Percentiles rank a stretch among this genome's conserved stretches.
These are phyloP conservation scores for Periparus ater DNA, from an alignment of 2,797 vertebrate genomes.

Conservation along the genomic window DNA sequence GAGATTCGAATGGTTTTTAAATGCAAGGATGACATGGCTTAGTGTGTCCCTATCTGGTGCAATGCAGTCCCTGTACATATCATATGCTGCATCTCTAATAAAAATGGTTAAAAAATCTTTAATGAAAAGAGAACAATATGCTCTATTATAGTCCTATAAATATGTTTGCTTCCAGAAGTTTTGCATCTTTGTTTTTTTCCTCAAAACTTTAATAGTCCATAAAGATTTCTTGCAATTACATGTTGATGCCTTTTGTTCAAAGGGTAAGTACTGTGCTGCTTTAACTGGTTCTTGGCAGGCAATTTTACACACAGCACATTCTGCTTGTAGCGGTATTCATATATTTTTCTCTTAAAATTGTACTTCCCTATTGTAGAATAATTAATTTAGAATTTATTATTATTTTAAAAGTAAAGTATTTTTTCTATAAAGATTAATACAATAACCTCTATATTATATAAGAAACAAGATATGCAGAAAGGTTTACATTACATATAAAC, in stretches of 20 bases:
- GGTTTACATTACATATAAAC: constrained; percentile 58
- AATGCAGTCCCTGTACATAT: constrained; percentile 72
- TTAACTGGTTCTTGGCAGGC: constrained; percentile 52
- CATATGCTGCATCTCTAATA: constrained; percentile 72
- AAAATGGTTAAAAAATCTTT: constrained; percentile 67
- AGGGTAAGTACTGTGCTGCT: constrained; percentile 80
- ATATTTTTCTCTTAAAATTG: not conserved
- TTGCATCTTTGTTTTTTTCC: constrained; percentile 54
- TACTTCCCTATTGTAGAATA: not conserved
- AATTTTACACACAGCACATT: constrained; percentile 3
- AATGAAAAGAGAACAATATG: constrained; percentile 53
- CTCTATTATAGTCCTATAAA: constrained; percentile 7
- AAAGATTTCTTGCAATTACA: constrained; percentile 68
- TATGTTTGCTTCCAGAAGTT: constrained; percentile 51
- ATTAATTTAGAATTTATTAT: constrained; percentile 41
- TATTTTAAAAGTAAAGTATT: constrained; percentile 28
- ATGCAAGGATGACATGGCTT: constrained; percentile 63
- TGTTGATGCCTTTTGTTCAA: constrained; percentile 74
- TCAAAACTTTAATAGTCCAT: constrained; percentile 61
- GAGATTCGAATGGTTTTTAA: constrained; percentile 59
- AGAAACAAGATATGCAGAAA: constrained; percentile 60
- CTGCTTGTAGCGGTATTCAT: not conserved
- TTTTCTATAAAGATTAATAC: constrained; percentile 63
- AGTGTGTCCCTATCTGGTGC: constrained; percentile 66
- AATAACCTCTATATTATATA: constrained; percentile 61